Evolutionary conservation across 2,797 vertebrate genomes (phyloP).

Genomic region (Anguilla marmorata): DNA sequence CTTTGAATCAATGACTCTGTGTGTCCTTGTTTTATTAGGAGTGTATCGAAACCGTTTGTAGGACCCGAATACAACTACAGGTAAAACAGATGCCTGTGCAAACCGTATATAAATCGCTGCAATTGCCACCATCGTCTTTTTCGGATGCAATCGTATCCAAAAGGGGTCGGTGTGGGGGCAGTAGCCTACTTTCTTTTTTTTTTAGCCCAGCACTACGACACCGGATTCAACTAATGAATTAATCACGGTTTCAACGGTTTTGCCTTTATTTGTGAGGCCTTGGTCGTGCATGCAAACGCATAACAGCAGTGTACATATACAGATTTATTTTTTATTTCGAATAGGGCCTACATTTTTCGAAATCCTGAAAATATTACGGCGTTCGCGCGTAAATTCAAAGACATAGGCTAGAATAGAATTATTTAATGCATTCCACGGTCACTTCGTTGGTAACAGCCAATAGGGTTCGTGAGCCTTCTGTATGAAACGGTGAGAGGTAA

Average conservation of each 20-base stretch:
- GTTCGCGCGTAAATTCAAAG: not conserved
- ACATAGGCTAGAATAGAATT: not conserved
- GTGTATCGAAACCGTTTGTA: too few species aligned
- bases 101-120: too few species aligned
- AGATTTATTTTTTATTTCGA: not conserved
- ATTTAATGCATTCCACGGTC: not conserved
- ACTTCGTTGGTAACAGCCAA: not conserved
- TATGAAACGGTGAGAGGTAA: conserved; percentile 3
- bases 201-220: too few species aligned
- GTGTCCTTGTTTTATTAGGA: too few species aligned
- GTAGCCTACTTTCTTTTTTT: too few species aligned
- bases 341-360: not conserved
- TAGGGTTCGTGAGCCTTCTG: not conserved
- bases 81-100: too few species aligned
- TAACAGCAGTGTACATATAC: not conserved
- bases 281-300: not conserved
- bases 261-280: not conserved
- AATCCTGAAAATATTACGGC: not conserved
- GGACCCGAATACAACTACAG: too few species aligned
- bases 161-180: too few species aligned
- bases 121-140: not conserved
- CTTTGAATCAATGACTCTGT: too few species aligned
- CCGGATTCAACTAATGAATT: too few species aligned
- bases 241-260: not conserved
- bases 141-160: too few species aligned